phyloP scores from a whole-genome alignment of 2,797 vertebrate genomes.

The Channallabes apus region DNA sequence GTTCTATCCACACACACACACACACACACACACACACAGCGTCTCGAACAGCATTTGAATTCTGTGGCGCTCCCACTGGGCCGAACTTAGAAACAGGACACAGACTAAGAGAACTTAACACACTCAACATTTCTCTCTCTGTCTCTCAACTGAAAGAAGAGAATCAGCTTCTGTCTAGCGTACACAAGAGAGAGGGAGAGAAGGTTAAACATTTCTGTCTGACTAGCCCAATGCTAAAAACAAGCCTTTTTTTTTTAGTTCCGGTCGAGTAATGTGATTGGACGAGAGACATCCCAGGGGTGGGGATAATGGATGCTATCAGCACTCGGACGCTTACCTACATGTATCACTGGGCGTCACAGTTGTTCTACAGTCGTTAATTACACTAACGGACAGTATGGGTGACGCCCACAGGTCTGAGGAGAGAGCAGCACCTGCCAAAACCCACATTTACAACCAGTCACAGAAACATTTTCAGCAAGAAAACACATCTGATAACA shows the following conservation, averaged over 20 bases:
- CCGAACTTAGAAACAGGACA: constrained; percentile 38
- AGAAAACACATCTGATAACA: no score
- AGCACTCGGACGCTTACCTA: no score
- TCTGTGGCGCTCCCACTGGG: constrained; percentile 37
- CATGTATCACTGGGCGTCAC: no score
- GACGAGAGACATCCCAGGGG: no score
- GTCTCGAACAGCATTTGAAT: constrained; percentile 47
- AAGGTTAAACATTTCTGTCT: not conserved
- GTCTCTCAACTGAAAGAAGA: not conserved
- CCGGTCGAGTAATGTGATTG: no score
- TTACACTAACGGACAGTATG: no score
- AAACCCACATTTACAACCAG: no score
- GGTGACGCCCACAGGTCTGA: no score
- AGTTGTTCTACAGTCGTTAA: no score
- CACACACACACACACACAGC: not conserved
- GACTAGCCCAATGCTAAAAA: not conserved
- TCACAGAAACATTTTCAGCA: no score
- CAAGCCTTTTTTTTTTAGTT: not conserved
- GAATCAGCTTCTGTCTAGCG: not conserved
- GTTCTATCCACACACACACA: not conserved
- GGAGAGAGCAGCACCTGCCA: no score
- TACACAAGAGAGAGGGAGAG: not conserved
- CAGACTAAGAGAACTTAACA: not conserved
- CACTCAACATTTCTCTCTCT: not conserved
- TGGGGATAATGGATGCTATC: no score